Base-by-base conservation (phyloP, 2,888 invertebrate species). In the Leptinotarsa peninsularis region DNA sequence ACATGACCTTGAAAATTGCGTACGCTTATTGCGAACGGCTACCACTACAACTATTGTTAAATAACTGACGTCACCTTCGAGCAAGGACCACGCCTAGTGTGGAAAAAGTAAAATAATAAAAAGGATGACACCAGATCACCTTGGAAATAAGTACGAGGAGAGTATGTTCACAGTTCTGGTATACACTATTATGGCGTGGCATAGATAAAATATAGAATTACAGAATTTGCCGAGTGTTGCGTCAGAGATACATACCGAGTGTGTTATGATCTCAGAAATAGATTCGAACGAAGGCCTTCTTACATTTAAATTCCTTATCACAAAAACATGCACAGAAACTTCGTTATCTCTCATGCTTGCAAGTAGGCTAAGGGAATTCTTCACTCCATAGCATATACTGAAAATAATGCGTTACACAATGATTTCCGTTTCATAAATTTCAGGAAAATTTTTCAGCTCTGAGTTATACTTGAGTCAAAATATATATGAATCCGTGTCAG, bases 61-160 rank as follows among this genome's bases (percentile, higher is more conserved):
- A 70, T 58, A 49, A 23, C 49, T 70, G 70, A 70, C 70, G 70
- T 70, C 70, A 70, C 13, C 43, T 56, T 60, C 49, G 49, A 70
- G 63, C 68, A 49, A 58, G 68, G 71, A 72, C 76, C 76, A 76
- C 76, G 76, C 76, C 76, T 78, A 73, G 68, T 58, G 66, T 74
- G 52, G 75, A 72, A 80, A 80, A 80, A 77, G 75, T 72, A 58
- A 77, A 78, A 78, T 81, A 79, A 81, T 76, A 78, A 80, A 81
- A 80, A 82, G 78, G 84, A 84, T 84, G 84, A 84, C 83, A 84
- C 84, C 80, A 73, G 84, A 80, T 84, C 78, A 81, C 84, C 84
- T 84, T 84, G 84, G 74, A 75, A 75, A 75, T 73, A 73, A 54
- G 67, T 63, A 70, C 56, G 63, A 70, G 71, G 67, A 58, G 63